Evolutionary conservation across 2,113 vertebrate species (phyloP), one percentile per base, ranked within the genome.

Genomic region (Grammomys dolichurus): DNA sequence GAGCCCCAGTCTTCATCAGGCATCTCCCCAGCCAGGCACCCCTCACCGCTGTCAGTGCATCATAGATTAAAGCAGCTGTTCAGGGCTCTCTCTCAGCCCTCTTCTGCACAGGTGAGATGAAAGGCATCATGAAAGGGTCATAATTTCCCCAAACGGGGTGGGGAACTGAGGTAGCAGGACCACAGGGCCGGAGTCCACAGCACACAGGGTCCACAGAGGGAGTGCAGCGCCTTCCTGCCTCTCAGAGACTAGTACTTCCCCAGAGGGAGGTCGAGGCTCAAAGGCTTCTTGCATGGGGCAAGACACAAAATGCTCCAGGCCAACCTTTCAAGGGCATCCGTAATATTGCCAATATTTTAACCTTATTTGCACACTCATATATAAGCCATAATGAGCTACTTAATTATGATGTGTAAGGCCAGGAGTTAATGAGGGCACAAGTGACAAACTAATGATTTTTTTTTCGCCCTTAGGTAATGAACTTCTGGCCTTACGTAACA

Each of bases 341-440:
- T 60, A 31, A 80, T 80, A 87, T 54, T 80, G 65, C 92, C 94
- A 58, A 3, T 81, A 7, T 96, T 46, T 78, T 93, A 93, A 80
- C 76, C 91, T 86, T 90, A 85, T 98, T 95, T 93, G 96, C 96
- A 97, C 80, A 87, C 89, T 97, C 87, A 13, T 40, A 65, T 46
- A 92, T 92, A 63, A 84, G 87, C 94, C 75, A 46, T 97, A 94
- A 95, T 96, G 95, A 95, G 88, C 80, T 94, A 97, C 93, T 97
- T 96, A 97, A 97, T 96, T 96, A 58, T 94, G 96, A 97, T 93
- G 97, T 96, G 85, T 94, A 95, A 92, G 95, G 94, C 85, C 82
- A 77, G 17, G 40, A 87, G 94, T 54, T 96, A 97, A 89, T 90
- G 77, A 92, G 92, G 77, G 36, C 13, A 88, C 96, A 96, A 46